These are phyloP conservation scores for Sparidentex hasta DNA, from an alignment of 2,797 vertebrate genomes.

Conservation along the genomic window DNA sequence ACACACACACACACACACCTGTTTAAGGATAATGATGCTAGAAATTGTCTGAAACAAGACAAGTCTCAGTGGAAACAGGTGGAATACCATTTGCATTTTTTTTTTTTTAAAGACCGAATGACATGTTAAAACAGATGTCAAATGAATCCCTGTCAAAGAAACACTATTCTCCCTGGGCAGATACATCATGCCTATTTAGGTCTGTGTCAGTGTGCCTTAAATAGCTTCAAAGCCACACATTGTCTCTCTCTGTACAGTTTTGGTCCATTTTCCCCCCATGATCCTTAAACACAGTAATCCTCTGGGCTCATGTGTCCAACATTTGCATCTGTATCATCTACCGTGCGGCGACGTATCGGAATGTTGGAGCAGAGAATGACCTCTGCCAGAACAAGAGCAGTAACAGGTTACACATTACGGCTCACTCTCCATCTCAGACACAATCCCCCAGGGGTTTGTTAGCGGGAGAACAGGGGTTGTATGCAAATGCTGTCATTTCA, in stretches of 20 bases:
- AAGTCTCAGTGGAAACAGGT: not conserved
- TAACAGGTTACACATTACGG: constrained; percentile 57
- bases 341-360: constrained; percentile 43
- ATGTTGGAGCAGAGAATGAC: constrained; percentile 56
- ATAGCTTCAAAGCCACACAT: constrained; percentile 22
- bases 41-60: not conserved
- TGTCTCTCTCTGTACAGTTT: constrained; percentile 28
- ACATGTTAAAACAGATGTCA: not conserved
- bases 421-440: constrained; percentile 48
- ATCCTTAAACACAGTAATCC: constrained; percentile 50
- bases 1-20: too few relatives aligned
- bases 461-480: constrained; percentile 56
- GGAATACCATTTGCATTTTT: not conserved
- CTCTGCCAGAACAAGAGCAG: constrained; percentile 64
- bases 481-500: constrained; percentile 82
- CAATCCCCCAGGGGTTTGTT: constrained; percentile 80
- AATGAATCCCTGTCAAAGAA: constrained; percentile 1
- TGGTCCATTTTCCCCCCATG: constrained; percentile 2
- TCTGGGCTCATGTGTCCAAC: constrained; percentile 46
- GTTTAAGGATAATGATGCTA: not conserved
- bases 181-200: constrained; percentile 21
- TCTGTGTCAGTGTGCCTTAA: constrained; percentile 26
- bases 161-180: constrained; percentile 21
- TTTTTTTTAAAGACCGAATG: constrained; percentile 3
- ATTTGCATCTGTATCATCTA: constrained; percentile 73